Evolutionary conservation across 2,113 vertebrate genomes (phyloP), one percentile per base, ranked within the genome.

Genomic region (Gobio gobio): DNA sequence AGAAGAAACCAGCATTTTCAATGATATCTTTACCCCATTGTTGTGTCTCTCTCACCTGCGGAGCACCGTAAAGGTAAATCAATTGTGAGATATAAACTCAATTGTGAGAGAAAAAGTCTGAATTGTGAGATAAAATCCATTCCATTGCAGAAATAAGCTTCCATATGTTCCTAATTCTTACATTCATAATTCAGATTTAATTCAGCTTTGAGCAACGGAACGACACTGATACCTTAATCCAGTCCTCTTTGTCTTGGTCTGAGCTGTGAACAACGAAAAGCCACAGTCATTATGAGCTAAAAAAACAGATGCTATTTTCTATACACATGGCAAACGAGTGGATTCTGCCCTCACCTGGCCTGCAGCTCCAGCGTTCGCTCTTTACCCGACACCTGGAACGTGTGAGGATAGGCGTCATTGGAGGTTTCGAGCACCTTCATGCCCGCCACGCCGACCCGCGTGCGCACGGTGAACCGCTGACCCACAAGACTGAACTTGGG

Each of bases 321-420:
- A 22, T n/a, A 22, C 6, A 4, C 4, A 5, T 9, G 6, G 7
- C 6, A 22, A 0, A 56, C 2, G 54, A 56, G 54, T n/a, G 36
- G 4, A 1, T 56, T 72, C 4, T 29, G 26, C 10, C 16, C 92
- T 90, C 84, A 98, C 98, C 96, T 97, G 90, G 97, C 95, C 91
- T 98, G 97, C 64, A 99, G 91, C 85, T 99, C 97, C 78, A 99
- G 91, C 0, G 95, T 97, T 85, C 93, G 91, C 91, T 98, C 98
- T 83, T 97, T 98, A 45, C 98, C 97, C 26, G 97, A 99, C 45
- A 99, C 95, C 90, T 98, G 98, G 91, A 99, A 99, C 14, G 95
- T 97, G 89, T 96, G 93, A 0, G 94, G 95, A 43, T 99, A 96
- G 77, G 96, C 97, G 73, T 98, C 97, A 40, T 98, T 98, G 66